Conservation (phyloP, 1,140 invertebrate species). For the Brachionus rubens region DNA sequence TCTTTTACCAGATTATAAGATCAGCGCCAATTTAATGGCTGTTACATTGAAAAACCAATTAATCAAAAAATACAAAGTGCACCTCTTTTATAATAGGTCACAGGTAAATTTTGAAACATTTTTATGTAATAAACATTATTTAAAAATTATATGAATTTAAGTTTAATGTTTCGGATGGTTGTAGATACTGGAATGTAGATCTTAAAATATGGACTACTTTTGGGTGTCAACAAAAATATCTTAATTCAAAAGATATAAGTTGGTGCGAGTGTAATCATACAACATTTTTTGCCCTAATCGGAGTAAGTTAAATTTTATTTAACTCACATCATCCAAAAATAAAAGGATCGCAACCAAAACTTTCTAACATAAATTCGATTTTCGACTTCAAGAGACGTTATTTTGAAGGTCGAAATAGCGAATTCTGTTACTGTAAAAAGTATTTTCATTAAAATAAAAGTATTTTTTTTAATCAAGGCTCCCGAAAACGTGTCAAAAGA, state of each 20-base stretch:
- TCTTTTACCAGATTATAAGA: neutral
- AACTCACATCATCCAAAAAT: no score
- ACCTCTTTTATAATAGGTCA: neutral
- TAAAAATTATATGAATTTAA: neutral
- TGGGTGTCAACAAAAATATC: neutral
- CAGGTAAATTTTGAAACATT: neutral
- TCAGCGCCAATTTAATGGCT: neutral
- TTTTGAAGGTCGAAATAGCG: no score
- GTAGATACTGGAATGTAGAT: neutral
- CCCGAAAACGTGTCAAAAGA: neutral
- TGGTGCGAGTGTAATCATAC: slow-evolving; percentile 19
- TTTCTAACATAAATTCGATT: no score
- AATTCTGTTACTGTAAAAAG: no score
- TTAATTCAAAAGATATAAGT: neutral
- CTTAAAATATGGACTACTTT: neutral
- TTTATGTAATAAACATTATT: neutral
- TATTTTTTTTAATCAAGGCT: no score
- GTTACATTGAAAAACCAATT: neutral
- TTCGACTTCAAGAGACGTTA: no score
- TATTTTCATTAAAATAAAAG: no score
- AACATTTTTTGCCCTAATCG: slow-evolving; percentile 19
- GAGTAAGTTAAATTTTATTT: neutral
- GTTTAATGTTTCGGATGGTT: neutral
- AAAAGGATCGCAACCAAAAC: no score
- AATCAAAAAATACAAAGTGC: neutral